Percentiles rank a stretch among this genome's conserved stretches.
phyloP scores from a whole-genome alignment of 2,888 invertebrate species.

The Gonocerus acuteangulatus region DNA sequence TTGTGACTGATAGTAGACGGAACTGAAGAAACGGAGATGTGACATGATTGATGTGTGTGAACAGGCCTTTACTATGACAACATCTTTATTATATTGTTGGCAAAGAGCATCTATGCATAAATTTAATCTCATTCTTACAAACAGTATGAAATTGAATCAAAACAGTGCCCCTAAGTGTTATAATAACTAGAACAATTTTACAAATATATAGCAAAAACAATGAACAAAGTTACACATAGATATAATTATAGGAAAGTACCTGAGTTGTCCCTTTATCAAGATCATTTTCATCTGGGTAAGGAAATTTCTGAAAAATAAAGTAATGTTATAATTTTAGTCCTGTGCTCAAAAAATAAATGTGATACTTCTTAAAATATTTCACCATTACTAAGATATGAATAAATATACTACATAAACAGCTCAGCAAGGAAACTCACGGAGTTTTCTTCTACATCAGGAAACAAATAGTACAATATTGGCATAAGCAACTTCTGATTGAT shows the following conservation, averaged over 20 bases:
- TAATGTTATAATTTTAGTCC: not conserved
- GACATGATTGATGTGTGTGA: too few species aligned
- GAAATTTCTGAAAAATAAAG: slow-evolving; percentile 41
- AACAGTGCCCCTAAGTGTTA: too few species aligned
- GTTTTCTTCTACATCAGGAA: slow-evolving; percentile 70
- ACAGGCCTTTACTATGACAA: too few species aligned
- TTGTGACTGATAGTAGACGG: too few species aligned
- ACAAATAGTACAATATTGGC: slow-evolving; percentile 71
- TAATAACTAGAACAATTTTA: too few species aligned
- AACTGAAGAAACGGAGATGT: too few species aligned
- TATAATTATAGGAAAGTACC: slow-evolving; percentile 16
- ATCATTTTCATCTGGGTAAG: slow-evolving; percentile 41
- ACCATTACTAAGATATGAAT: not conserved
- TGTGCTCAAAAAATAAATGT: not conserved
- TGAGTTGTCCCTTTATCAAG: slow-evolving; percentile 26
- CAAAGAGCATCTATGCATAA: too few species aligned
- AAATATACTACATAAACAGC: too few species aligned
- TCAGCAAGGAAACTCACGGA: slow-evolving; percentile 45
- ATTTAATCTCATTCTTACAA: too few species aligned
- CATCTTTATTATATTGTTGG: too few species aligned
- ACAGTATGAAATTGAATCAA: too few species aligned
- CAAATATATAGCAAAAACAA: too few species aligned
- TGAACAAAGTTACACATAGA: slow-evolving; percentile 46
- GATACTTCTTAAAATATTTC: not conserved
- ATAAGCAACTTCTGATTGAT: slow-evolving; percentile 67